A percentile compares a stretch with the other conserved stretches of the same genome.
phyloP scores from a whole-genome alignment of 2,113 vertebrate species.

The Baryphthengus martii region DNA sequence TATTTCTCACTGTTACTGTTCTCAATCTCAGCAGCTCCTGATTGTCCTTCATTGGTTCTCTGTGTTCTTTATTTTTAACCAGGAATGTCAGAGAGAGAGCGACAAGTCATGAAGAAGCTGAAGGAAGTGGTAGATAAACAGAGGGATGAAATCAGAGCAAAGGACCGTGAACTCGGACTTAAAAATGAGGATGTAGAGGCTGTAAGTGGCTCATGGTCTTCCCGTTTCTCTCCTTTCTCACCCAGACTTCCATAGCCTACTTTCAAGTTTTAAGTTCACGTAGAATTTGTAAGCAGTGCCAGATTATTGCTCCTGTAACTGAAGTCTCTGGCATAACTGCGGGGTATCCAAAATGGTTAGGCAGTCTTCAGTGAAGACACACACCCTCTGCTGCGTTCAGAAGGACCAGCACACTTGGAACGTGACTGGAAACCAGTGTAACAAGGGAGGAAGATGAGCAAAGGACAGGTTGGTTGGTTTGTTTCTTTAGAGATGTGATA shows the following conservation, averaged over 20 bases:
- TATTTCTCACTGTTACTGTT: neutral
- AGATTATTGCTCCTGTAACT: neutral
- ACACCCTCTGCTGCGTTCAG: neutral
- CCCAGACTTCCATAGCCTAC: neutral
- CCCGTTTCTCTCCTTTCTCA: neutral
- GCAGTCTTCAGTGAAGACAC: neutral
- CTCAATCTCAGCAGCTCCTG: neutral
- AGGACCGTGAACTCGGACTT: slow-evolving; percentile 83
- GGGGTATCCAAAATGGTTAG: neutral
- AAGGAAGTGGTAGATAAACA: slow-evolving; percentile 89
- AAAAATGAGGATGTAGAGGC: slow-evolving; percentile 89
- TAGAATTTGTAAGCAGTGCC: neutral
- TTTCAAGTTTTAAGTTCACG: neutral
- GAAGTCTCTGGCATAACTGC: neutral
- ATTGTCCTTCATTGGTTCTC: neutral
- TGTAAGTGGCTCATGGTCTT: slow-evolving; percentile 70
- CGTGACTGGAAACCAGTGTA: neutral
- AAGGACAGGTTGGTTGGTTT: neutral
- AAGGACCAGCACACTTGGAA: neutral
- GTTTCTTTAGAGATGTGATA: neutral
- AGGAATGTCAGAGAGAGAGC: slow-evolving; percentile 88
- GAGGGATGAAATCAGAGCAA: slow-evolving; percentile 88
- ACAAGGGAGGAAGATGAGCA: neutral
- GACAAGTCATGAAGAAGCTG: slow-evolving; percentile 86
- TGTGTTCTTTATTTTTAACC: neutral